These are phyloP conservation scores for Semaprochilodus insignis DNA, from an alignment of 2,797 vertebrate species.

Conservation along the genomic window DNA sequence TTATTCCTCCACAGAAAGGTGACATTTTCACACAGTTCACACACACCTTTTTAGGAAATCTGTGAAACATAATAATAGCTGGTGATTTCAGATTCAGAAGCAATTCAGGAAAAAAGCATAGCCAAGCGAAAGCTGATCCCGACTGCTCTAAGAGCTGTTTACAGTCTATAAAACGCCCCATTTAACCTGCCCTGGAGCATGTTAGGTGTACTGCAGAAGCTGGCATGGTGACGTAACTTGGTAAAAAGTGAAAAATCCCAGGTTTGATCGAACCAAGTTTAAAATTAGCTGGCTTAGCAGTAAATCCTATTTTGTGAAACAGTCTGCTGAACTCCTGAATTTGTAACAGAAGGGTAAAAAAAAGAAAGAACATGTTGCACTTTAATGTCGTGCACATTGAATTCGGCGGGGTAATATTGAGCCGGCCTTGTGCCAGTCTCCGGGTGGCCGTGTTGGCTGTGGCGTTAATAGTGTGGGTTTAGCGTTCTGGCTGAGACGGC, in stretches of 20 bases:
- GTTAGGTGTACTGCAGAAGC: not conserved
- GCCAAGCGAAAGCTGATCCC: not conserved
- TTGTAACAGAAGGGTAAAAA: not conserved
- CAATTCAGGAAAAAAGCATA: not conserved
- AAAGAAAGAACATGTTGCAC: not conserved
- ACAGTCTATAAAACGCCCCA: not conserved
- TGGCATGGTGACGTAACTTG: not conserved
- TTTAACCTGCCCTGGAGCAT: not conserved
- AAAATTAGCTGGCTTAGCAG: not conserved
- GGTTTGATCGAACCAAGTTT: not conserved
- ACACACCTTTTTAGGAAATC: not conserved
- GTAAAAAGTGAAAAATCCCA: not conserved
- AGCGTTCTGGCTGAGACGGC: not conserved
- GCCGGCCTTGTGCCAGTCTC: conserved; percentile 6
- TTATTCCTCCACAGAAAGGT: no score
- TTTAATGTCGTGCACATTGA: not conserved
- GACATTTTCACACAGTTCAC: no score
- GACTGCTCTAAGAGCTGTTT: not conserved
- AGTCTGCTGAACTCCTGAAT: not conserved
- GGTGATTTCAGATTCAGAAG: not conserved
- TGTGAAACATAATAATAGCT: not conserved
- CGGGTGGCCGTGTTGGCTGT: conserved; percentile 8
- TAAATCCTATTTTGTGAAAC: not conserved
- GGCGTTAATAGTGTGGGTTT: conserved; percentile 7
- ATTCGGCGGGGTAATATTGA: not conserved